Conservation (phyloP, 1,140 invertebrate species). For the Carcinoscorpius rotundicauda region DNA sequence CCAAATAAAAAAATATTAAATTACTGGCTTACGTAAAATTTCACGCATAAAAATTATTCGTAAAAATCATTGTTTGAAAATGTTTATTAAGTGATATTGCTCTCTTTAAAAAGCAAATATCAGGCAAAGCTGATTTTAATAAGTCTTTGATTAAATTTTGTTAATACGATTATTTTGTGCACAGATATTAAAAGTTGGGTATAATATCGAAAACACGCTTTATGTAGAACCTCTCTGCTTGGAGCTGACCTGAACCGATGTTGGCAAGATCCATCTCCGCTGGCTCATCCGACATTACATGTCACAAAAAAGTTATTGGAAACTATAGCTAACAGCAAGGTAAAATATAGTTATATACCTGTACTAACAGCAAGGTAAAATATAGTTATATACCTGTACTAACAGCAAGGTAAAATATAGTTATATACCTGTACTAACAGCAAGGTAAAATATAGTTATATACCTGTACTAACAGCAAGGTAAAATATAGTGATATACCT, state of each 20-base stretch:
- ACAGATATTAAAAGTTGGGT: no score
- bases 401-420: conserved; percentile 30
- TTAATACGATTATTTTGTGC: no score
- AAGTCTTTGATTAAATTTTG: no score
- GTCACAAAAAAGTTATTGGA: conserved; percentile 57
- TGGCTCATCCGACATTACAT: conserved; percentile 66
- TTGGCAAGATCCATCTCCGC: conserved; percentile 59
- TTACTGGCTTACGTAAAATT: no score
- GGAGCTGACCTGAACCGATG: conserved; percentile 82
- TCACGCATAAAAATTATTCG: no score
- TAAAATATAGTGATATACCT: conserved; percentile 19
- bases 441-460: conserved; percentile 27
- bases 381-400: conserved; percentile 15
- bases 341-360: conserved; percentile 20
- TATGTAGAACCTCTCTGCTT: conserved; percentile 38
- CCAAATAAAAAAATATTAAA: no score
- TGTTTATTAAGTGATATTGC: no score
- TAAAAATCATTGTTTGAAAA: no score
- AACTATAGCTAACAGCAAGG: conserved; percentile 31
- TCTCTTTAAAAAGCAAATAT: no score
- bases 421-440: conserved; percentile 22
- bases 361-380: conserved; percentile 32
- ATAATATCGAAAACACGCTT: no score
- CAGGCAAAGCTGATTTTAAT: no score
- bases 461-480: conserved; percentile 29